Evolutionary conservation across 1,140 invertebrate genomes (phyloP), one percentile per base, ranked within the genome.

Genomic region (Anastrepha ludens): DNA sequence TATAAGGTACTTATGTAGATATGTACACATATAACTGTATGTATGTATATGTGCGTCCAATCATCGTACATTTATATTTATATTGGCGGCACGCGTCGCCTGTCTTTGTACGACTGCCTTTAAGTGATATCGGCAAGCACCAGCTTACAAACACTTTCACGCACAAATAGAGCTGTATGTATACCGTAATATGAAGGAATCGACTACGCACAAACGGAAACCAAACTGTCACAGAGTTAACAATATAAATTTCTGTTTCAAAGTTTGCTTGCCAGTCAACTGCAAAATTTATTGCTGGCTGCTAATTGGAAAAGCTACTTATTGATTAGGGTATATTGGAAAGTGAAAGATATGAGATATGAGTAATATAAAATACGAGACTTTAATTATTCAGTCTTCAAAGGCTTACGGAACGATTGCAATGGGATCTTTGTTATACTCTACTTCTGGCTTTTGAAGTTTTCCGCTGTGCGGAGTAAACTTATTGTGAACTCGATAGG

Each of bases 261-360:
- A 5, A 13, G 67, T 74, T 47, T 47, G 11, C 41, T 17, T 74
- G 67, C 50, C 50, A 55, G 50, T 55, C 50, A 11, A 55, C 50
- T 8, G 50, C 67, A 41, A 47, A 74, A 47, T 74, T 74, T 74
- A 74, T 74, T 47, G 67, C 67, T 74, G 7, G 39, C 39, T 29
- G 44, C 67, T 74, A 74, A 74, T 74, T 74, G 67, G 41, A 74
- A 47, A 74, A 3, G 39, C 67, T 29, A 17, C 39, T 47, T 74
- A 44, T 74, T 74, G 67, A 74, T 74, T 74, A 74, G 41, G 67
- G 67, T 74, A 47, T 74, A 74, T 74, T 74, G 67, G 67, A 3
- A n/a, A 74, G 41, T 17, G 67, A 74, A 47, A 74, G 67, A 74
- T 74, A 47, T 74, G 67, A 47, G 41, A 44, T 70, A 70, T 70